Percentiles rank a stretch among this genome's conserved stretches.
Evolutionary conservation across 2,888 invertebrate genomes (phyloP).

Genomic region (Archaeoteleia sp.): DNA sequence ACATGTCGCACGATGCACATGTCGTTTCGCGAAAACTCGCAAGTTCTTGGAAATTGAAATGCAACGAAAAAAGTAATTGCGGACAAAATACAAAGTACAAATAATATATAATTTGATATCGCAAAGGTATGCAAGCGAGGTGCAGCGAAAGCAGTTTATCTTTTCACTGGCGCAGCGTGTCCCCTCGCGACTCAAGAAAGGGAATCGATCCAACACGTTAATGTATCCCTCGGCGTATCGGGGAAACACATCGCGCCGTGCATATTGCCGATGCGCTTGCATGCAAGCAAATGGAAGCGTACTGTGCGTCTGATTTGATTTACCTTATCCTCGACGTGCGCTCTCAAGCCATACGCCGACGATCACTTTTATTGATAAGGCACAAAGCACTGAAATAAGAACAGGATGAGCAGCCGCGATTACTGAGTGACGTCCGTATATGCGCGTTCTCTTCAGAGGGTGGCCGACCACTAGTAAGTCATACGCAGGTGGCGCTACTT

Average conservation of each 20-base stretch:
- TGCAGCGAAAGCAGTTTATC: slow-evolving; percentile 27
- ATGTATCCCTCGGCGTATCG: slow-evolving; percentile 60
- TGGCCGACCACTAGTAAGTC: slow-evolving; percentile 63
- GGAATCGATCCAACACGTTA: slow-evolving; percentile 70
- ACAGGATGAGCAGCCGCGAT: slow-evolving; percentile 45
- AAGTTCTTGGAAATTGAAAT: too few species aligned
- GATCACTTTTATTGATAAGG: slow-evolving; percentile 54
- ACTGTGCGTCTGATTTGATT: slow-evolving; percentile 22
- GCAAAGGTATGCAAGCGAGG: neutral
- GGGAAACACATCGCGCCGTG: slow-evolving; percentile 46
- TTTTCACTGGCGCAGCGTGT: slow-evolving; percentile 50
- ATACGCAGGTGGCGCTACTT: slow-evolving; percentile 44
- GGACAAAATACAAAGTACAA: neutral
- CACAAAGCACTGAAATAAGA: slow-evolving; percentile 57
- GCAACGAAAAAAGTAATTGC: too few species aligned
- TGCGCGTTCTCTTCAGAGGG: slow-evolving; percentile 59
- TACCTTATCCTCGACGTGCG: slow-evolving; percentile 46
- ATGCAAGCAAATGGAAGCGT: slow-evolving; percentile 32
- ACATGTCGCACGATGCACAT: too few species aligned
- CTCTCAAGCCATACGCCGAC: slow-evolving; percentile 55
- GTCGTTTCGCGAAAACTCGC: too few species aligned
- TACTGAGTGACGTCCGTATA: slow-evolving; percentile 42
- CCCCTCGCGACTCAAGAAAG: slow-evolving; percentile 61
- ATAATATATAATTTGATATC: neutral
- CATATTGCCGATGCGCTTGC: slow-evolving; percentile 17